Evolutionary conservation across 2,888 invertebrate genomes (phyloP).

Genomic region (Pristionchus entomophagus): DNA sequence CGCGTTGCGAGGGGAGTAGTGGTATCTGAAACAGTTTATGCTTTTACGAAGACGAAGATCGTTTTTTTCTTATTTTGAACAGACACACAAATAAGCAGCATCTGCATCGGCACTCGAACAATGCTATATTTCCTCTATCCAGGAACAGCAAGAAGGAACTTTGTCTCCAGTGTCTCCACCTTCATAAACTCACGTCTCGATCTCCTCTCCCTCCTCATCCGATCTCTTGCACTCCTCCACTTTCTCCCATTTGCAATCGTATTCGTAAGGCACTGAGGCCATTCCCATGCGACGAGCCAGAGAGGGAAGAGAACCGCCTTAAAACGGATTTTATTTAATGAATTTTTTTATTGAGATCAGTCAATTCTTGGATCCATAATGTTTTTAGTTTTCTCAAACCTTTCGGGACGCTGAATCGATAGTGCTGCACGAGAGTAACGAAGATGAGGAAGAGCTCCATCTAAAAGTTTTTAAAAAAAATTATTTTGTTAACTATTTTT

Average conservation of each 20-base stretch:
- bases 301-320: not conserved
- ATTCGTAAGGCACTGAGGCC: not conserved
- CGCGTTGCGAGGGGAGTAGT: not conserved
- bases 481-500: not conserved
- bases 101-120: too few relatives aligned
- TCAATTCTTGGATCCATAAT: not conserved
- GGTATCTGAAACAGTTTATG: not conserved
- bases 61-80: too few relatives aligned
- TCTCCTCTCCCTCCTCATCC: not conserved
- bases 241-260: constrained; percentile 32
- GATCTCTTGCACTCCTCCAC: not conserved
- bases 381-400: constrained; percentile 23
- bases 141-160: too few relatives aligned
- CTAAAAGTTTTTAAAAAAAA: not conserved
- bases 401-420: constrained; percentile 52
- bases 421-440: constrained; percentile 59
- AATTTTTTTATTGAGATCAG: not conserved
- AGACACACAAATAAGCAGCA: too few relatives aligned
- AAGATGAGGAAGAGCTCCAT: constrained; percentile 62
- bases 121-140: not conserved
- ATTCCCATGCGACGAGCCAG: constrained; percentile 18
- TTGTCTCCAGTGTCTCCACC: not conserved
- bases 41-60: too few relatives aligned
- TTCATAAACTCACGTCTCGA: not conserved
- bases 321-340: not conserved